Conservation (phyloP, 2,888 invertebrate genomes). For the Trimorus sp. region DNA sequence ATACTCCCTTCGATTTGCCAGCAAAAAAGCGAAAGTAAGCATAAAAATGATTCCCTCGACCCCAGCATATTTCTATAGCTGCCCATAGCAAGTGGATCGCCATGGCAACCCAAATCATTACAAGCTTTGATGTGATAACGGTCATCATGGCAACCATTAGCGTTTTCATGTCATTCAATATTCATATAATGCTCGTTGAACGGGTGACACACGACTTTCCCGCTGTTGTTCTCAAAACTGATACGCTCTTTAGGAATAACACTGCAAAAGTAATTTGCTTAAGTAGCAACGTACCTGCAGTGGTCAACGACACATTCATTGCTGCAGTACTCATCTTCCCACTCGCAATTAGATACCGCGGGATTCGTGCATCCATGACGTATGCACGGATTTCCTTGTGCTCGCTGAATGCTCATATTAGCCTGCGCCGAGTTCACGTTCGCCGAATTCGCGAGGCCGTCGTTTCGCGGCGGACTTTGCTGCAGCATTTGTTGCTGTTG, state of each 20-base stretch:
- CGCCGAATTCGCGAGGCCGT: constrained; percentile 76
- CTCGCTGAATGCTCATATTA: constrained; percentile 74
- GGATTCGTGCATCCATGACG: constrained; percentile 95
- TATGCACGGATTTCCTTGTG: constrained; percentile 85
- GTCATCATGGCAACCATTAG: no score
- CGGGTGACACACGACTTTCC: neutral
- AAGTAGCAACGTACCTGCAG: constrained; percentile 87
- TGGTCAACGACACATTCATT: constrained; percentile 98
- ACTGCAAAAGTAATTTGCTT: neutral
- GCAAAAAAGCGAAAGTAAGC: no score
- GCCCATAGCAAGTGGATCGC: no score
- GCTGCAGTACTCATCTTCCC: constrained; percentile 99
- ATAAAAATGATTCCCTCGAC: no score
- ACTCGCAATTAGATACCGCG: constrained; percentile 94
- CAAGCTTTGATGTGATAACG: no score
- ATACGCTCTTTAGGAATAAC: no score
- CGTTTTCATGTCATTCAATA: no score
- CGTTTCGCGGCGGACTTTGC: constrained; percentile 77
- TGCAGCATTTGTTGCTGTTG: constrained; percentile 80
- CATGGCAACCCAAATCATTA: no score
- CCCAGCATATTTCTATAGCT: no score
- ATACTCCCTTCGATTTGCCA: no score
- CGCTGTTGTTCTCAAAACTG: no score
- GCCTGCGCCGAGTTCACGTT: constrained; percentile 74
- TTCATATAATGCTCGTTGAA: no score